Base-by-base conservation (phyloP, 1,140 invertebrate genomes). In the Orussus abietinus region DNA sequence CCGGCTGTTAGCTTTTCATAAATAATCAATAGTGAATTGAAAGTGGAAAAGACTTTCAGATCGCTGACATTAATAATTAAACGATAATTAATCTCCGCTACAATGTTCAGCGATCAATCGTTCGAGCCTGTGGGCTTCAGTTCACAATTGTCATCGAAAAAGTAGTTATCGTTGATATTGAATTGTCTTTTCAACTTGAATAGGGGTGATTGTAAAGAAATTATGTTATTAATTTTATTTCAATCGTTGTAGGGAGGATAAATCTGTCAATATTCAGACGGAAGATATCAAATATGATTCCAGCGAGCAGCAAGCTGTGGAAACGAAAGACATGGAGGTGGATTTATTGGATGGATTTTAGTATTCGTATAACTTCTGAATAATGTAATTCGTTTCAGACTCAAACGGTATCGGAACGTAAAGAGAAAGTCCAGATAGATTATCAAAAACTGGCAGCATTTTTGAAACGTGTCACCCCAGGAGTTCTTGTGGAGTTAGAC, bases 401-500 rank as follows among this genome's bases (percentile, higher is more conserved):
- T 13, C 71, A 74, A 47, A 74, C 69, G 1, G 28, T 47, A n/a
- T 31, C 42, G 15, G 49, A 55, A 36, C 22, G 57, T 3, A 51
- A 49, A 39, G 51, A 50, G 33, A 45, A 50, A 3, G 41, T 47
- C 1, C 14, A 63, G 2, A 56, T 69, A 4, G 62, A 72, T 56
- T 63, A 69, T 41, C 49, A 64, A 5, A 71, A 55, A 45, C 55
- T 75, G 12, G 62, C 62, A 21, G 47, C 50, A 17, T 75, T 75
- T 51, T 47, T 75, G 7, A 67, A 64, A 9, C 57, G 50, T 21
- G 62, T 75, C 4, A 67, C 66, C 13, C 71, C 73, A 18, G 50
- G 53, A 22, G 52, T 75, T 12, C 30, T 75, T 0, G 59, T 67
- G 34, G 64, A 59, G 20, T 54, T 75, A n/a, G 72, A 75, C 42